phyloP scores from a whole-genome alignment of 2,888 invertebrate genomes.

The Pristionchus maxplancki region DNA sequence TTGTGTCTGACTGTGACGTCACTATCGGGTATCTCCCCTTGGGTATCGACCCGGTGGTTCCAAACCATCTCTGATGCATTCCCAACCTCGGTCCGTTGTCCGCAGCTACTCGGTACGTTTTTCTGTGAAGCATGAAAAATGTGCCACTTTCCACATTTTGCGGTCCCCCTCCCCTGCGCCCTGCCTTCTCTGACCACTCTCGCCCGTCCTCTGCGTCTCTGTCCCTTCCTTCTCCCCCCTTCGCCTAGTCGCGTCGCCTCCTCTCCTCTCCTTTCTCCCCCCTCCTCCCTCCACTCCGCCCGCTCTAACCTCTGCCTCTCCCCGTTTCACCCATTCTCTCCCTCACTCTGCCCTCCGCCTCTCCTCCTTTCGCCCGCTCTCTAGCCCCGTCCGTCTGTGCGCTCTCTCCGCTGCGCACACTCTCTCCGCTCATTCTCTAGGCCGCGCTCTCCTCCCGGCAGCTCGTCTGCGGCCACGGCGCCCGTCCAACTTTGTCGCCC shows the following conservation, averaged over 20 bases:
- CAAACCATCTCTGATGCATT: not conserved
- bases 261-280: not conserved
- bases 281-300: slow-evolving; percentile 16
- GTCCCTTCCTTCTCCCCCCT: slow-evolving; percentile 1
- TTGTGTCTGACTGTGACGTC: slow-evolving; percentile 3
- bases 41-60: not conserved
- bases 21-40: not conserved
- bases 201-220: slow-evolving; percentile 46
- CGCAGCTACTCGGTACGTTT: not conserved
- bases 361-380: slow-evolving; percentile 11
- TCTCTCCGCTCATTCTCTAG: slow-evolving; percentile 43
- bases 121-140: slow-evolving; percentile 28
- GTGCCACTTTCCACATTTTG: slow-evolving; percentile 32
- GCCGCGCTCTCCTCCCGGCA: slow-evolving; percentile 7
- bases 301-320: not conserved
- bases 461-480: slow-evolving; percentile 15
- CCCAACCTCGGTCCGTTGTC: not conserved
- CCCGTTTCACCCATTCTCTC: not conserved
- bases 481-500: not conserved
- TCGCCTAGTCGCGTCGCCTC: slow-evolving; percentile 48
- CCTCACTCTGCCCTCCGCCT: not conserved
- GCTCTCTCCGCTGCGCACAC: slow-evolving; percentile 24
- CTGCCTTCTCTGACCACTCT: slow-evolving; percentile 32
- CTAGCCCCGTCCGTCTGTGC: not conserved
- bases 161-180: slow-evolving; percentile 15